phyloP scores from a whole-genome alignment of 2,888 invertebrate genomes.

The Platerodrilus igneus region DNA sequence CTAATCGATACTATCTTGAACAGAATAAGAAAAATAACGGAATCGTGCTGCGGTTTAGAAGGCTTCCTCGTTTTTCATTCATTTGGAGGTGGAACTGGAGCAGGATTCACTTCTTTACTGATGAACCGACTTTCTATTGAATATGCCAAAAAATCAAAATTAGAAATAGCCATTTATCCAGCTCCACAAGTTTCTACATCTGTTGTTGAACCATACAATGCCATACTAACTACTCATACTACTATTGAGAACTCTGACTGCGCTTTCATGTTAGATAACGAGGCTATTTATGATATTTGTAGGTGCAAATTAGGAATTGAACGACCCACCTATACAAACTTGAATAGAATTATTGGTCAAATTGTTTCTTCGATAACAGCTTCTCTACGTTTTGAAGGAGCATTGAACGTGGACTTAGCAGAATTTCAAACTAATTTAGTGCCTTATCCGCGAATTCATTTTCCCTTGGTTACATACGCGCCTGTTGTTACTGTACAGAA shows the following conservation, averaged over 20 bases:
- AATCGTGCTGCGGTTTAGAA: constrained; percentile 55
- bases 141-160: constrained; percentile 50
- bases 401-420: constrained; percentile 57
- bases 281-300: constrained; percentile 56
- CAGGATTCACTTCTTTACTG: constrained; percentile 75
- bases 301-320: constrained; percentile 57
- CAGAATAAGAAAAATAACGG: constrained; percentile 62
- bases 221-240: constrained; percentile 60
- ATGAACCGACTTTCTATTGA: constrained; percentile 65
- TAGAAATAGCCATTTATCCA: constrained; percentile 56
- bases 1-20: constrained; percentile 65
- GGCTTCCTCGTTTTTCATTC: constrained; percentile 55
- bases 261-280: constrained; percentile 73
- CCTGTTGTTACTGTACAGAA: constrained; percentile 57
- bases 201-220: constrained; percentile 60
- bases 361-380: constrained; percentile 57
- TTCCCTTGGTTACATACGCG: constrained; percentile 54
- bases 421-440: constrained; percentile 56
- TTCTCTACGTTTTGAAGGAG: constrained; percentile 57
- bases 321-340: constrained; percentile 57
- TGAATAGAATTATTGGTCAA: constrained; percentile 57
- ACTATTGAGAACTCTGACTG: constrained; percentile 58
- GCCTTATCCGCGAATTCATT: constrained; percentile 54
- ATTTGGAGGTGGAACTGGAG: constrained; percentile 75
- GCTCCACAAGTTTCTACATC: constrained; percentile 61